Conservation (phyloP, 2,113 vertebrate species). For the Ceyx cyanopectus region DNA sequence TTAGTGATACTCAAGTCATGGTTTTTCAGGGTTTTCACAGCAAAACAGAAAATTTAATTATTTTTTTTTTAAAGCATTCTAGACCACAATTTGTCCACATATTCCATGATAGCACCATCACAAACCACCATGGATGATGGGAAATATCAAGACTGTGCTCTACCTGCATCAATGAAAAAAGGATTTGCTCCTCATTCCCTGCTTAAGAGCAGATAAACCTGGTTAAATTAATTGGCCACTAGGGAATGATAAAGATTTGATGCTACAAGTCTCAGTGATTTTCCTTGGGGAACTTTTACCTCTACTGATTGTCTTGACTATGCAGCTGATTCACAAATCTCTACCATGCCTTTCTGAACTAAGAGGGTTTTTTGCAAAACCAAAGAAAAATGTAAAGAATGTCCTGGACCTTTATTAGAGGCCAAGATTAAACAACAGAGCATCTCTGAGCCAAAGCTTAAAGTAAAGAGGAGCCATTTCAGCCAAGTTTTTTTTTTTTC, state of each 20-base stretch:
- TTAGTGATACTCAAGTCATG: not conserved
- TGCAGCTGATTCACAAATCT: conserved; percentile 7
- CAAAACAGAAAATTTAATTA: not conserved
- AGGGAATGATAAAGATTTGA: not conserved
- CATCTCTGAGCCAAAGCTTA: conserved; percentile 46
- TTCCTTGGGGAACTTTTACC: not conserved
- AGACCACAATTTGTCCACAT: not conserved
- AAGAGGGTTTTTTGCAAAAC: conserved; percentile 14
- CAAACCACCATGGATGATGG: not conserved
- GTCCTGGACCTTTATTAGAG: conserved; percentile 21
- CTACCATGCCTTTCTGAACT: not conserved
- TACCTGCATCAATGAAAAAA: not conserved
- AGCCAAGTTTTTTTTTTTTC: conserved; percentile 19
- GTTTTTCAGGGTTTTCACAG: not conserved
- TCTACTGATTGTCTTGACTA: not conserved
- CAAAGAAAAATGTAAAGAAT: conserved; percentile 50
- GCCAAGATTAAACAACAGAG: conserved; percentile 45
- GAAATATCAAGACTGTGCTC: not conserved
- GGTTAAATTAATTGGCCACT: not conserved
- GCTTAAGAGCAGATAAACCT: not conserved
- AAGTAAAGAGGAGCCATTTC: conserved; percentile 34
- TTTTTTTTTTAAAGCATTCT: not conserved
- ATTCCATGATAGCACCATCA: not conserved
- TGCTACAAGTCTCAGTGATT: not conserved
- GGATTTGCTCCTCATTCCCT: not conserved